These are phyloP conservation scores for Salpingus planirostris DNA, from an alignment of 2,888 invertebrate species.

Conservation along the genomic window DNA sequence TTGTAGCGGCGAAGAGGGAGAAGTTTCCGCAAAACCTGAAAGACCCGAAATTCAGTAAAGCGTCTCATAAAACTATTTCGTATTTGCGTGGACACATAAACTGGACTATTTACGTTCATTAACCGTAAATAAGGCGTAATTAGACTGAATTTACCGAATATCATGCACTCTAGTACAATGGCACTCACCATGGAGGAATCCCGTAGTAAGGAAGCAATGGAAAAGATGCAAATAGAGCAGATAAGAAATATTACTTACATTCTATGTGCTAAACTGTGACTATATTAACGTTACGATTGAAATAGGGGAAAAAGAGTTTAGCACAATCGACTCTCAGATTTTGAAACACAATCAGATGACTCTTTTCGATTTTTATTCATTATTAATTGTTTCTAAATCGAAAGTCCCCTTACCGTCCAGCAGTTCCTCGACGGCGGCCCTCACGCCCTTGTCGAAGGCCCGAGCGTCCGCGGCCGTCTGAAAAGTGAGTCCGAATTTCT, in stretches of 20 bases:
- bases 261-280: slow-evolving; percentile 22
- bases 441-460: slow-evolving; percentile 87
- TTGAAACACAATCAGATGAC: no score
- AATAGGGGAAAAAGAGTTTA: no score
- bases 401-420: slow-evolving; percentile 68
- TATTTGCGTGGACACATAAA: no score
- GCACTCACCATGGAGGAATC: slow-evolving; percentile 58
- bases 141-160: no score
- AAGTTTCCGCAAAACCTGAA: slow-evolving; percentile 67
- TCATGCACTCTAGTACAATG: no score
- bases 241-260: slow-evolving; percentile 53
- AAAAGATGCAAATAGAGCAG: slow-evolving; percentile 50
- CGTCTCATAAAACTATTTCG: not conserved
- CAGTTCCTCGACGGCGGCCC: slow-evolving; percentile 81
- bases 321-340: no score
- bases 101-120: no score
- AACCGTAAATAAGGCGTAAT: no score
- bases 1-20: slow-evolving; percentile 57
- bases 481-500: slow-evolving; percentile 91
- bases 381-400: not conserved
- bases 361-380: no score
- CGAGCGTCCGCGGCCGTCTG: slow-evolving; percentile 91
- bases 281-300: no score
- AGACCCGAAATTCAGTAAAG: slow-evolving; percentile 3
- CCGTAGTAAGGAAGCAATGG: slow-evolving; percentile 56